Evolutionary conservation across 2,113 vertebrate genomes (phyloP).

Genomic region (Apeltes quadracus): DNA sequence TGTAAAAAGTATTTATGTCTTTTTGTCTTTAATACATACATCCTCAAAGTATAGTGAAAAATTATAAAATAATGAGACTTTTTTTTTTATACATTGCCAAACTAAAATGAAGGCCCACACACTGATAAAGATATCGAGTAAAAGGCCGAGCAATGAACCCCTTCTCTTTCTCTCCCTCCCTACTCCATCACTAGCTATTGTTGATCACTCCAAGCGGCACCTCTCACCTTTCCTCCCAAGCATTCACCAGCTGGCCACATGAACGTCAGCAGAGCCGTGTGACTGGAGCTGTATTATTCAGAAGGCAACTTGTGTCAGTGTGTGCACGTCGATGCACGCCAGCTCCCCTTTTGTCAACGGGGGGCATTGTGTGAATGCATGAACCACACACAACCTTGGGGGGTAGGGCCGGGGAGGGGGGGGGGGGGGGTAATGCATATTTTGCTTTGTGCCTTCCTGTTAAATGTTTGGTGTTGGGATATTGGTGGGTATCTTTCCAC

Average conservation of each 20-base stretch:
- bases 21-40: not conserved
- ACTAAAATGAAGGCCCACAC: not conserved
- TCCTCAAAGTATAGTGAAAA: not conserved
- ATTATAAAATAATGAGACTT: not conserved
- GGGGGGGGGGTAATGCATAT: conserved; percentile 31
- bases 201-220: conserved; percentile 54
- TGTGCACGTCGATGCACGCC: conserved; percentile 7
- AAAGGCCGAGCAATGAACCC: not conserved
- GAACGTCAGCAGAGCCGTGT: conserved; percentile 60
- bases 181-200: conserved; percentile 71
- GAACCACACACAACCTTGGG: conserved; percentile 12
- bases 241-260: conserved; percentile 75
- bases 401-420: too few relatives aligned
- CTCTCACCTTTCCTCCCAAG: conserved; percentile 79
- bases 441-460: conserved; percentile 8
- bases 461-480: conserved; percentile 47
- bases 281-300: conserved; percentile 80
- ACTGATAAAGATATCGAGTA: conserved; percentile 8
- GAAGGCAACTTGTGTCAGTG: conserved; percentile 51
- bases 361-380: conserved; percentile 30
- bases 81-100: not conserved
- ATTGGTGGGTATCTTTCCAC: conserved; percentile 10
- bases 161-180: conserved; percentile 3
- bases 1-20: not conserved
- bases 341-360: conserved; percentile 40